Base-by-base conservation (phyloP, 2,888 invertebrate species). In the Cataglyphis altisquamis region DNA sequence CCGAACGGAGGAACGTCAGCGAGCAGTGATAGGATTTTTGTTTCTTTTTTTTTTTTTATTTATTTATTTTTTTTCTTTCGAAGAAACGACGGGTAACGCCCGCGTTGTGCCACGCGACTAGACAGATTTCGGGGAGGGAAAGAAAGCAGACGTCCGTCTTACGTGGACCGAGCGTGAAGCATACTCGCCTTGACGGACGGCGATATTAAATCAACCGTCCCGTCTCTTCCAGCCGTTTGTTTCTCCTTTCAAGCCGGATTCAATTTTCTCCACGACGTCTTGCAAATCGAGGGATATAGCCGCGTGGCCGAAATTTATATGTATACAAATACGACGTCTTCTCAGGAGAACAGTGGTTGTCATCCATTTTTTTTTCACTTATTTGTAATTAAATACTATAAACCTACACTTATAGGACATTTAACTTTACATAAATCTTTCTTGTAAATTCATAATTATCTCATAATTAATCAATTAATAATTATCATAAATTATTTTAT, bases 201-300 rank as follows among this genome's bases (percentile, higher is more conserved):
- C 90, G 88, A 87, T 91, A 91, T 94, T 93, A 92, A 93, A 92
- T 90, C 91, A 88, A 91, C 89, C 87, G 52, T 81, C 72, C 74
- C 83, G 83, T 73, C 85, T 89, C 88, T 87, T 87, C 85, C 88
- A 86, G 84, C 86, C 90, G 91, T 91, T 92, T 91, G 92, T 90
- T 90, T 86, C 89, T 88, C 70, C 82, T 57, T 55, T 90, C 90
- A 90, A 91, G 91, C 89, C 90, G 90, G 90, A 93, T 94, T 94
- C 93, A 93, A 93, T 94, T 94, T 92, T 91, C 90, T 91, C 85
- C 89, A 68, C 86, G 90, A 89, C 91, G 90, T 89, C 88, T 93
- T 91, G 89, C 89, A 90, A 90, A 92, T 92, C 93, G 92, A 87
- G 89, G 89, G 91, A 92, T 92, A 91, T 91, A 93, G 60, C 92